Base-by-base conservation (phyloP, 2,888 invertebrate genomes). In the Eupithecia tripunctaria region DNA sequence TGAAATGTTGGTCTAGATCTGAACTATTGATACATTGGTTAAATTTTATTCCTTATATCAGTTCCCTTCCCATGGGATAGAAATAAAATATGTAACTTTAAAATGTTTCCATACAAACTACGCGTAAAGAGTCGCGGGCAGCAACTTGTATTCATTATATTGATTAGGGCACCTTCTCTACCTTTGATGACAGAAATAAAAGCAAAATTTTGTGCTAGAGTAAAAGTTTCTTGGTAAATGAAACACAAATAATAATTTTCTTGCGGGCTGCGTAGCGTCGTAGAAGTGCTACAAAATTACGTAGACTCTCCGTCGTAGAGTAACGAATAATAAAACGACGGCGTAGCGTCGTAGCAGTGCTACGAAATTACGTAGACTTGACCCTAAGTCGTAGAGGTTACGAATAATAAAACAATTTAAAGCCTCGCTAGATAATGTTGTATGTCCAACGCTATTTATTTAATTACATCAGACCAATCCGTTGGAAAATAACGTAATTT, bases 341-440 rank as follows among this genome's bases (percentile, higher is more conserved):
- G 10, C 59, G 59, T 27, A 60, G 59, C 27, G 15, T 32, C 29
- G 62, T 62, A 62, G 62, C 62, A 62, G 62, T 62, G 32, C 62
- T 62, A 27, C 62, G 62, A 27, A 27, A 62, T 62, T 12, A 62
- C n/a, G 62, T 62, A 62, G 62, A 62, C 62, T 18, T 51, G 51
- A 51, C 21, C 51, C 51, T 51, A 51, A 10, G 51, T 51, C 51
- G 51, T 51, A 51, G 10, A 21, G 10, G 21, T n/a, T n/a, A 51
- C 21, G 10, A 51, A 47, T 47, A 2, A 6, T n/a, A n/a, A 47
- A 43, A 41, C 2, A 43, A 43, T 18, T 6, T 1, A 7, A 47
- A 18, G 41, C 7, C 7, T 43, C 18, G 43, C 43, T n/a, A n/a
- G n/a, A n/a, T n/a, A n/a, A n/a, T n/a, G n/a, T n/a, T n/a, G n/a